phyloP scores from a whole-genome alignment of 2,888 invertebrate genomes.

The Mesorhabditis spiculigera region DNA sequence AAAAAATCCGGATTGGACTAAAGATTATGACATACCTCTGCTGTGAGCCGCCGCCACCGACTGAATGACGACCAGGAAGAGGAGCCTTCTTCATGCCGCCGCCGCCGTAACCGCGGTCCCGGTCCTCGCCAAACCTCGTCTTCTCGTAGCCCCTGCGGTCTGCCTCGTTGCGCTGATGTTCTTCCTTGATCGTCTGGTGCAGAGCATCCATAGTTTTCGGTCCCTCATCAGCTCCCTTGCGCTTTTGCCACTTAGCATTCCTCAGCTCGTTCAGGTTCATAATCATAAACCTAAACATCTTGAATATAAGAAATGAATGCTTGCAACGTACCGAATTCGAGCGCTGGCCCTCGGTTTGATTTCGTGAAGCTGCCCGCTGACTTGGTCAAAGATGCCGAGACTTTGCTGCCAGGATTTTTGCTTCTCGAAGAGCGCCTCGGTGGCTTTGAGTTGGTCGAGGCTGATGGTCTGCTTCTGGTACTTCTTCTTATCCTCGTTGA shows the following conservation, averaged over 20 bases:
- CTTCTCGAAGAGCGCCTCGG: conserved; percentile 11
- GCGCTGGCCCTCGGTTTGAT: conserved; percentile 22
- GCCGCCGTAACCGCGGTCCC: too few species aligned
- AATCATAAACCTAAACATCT: conserved; percentile 35
- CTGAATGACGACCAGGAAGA: too few species aligned
- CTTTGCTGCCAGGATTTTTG: conserved; percentile 5
- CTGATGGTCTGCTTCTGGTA: background rate
- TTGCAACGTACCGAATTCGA: conserved; percentile 26
- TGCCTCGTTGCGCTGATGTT: conserved; percentile 30
- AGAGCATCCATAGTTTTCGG: conserved; percentile 44
- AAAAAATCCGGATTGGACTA: too few species aligned
- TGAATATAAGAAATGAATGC: background rate
- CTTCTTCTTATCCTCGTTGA: background rate
- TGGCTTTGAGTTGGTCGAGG: conserved; percentile 1
- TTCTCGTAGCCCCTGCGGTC: conserved; percentile 8
- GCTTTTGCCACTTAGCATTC: conserved; percentile 26
- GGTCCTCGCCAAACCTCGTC: background rate
- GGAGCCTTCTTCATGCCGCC: too few species aligned
- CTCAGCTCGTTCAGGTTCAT: conserved; percentile 35
- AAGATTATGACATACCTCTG: too few species aligned
- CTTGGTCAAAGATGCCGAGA: conserved; percentile 21
- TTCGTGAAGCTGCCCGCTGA: conserved; percentile 17
- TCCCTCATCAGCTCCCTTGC: conserved; percentile 34
- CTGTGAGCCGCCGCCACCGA: too few species aligned
- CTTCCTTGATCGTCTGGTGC: conserved; percentile 34